These are phyloP conservation scores for Cairina moschata DNA, from an alignment of 2,113 vertebrate genomes.

Conservation along the genomic window DNA sequence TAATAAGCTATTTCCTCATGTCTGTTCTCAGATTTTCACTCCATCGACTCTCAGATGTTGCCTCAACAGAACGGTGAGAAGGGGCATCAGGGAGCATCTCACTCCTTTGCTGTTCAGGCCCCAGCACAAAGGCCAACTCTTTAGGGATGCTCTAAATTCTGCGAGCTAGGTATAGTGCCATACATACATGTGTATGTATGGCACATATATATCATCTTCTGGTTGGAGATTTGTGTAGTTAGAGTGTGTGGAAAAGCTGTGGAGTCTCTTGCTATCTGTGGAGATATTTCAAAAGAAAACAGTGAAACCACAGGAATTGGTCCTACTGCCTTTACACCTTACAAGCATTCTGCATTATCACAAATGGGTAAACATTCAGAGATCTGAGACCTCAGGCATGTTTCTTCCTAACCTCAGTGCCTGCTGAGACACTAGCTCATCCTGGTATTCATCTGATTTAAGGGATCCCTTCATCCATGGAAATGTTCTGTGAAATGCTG, in stretches of 20 bases:
- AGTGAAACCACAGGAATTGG: neutral
- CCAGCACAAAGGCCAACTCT: neutral
- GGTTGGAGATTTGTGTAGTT: neutral
- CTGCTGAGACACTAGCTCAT: neutral
- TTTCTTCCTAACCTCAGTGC: neutral
- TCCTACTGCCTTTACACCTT: neutral
- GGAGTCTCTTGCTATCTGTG: neutral
- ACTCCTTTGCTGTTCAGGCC: constrained; percentile 7
- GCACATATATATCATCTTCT: neutral
- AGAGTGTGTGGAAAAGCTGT: neutral
- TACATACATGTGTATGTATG: neutral
- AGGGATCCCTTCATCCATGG: neutral
- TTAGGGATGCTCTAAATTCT: constrained; percentile 40
- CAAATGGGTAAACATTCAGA: neutral
- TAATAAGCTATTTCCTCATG: constrained; percentile 57
- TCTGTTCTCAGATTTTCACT: constrained; percentile 63
- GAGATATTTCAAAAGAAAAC: neutral
- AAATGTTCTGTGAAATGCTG: neutral
- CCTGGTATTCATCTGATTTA: neutral
- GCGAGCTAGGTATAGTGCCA: constrained; percentile 29
- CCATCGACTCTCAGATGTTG: constrained; percentile 48
- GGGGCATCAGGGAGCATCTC: constrained; percentile 17
- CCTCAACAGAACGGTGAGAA: constrained; percentile 58
- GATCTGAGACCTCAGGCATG: neutral
- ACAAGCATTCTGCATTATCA: neutral